Base-by-base conservation (phyloP, 2,797 vertebrate species). In the Coregonus ussuriensis region DNA sequence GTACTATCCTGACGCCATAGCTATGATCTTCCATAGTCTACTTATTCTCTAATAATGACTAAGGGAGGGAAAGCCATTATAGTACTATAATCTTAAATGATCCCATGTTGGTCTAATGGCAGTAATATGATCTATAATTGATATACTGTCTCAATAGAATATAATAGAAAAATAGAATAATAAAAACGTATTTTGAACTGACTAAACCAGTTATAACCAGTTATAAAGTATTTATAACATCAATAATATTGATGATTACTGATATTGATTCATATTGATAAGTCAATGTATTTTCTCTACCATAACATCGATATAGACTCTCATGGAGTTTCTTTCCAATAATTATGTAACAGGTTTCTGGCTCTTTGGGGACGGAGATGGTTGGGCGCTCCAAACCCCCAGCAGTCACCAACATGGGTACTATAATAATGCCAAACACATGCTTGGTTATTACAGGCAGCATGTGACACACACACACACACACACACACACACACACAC, bases 391-490 rank as follows among this genome's bases (percentile, higher is more conserved):
- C 82, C 81, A 79, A 72, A 71, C 67, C 74, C 74, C 66, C 62
- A 78, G 9, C 82, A 84, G 63, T 74, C 74, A 77, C 77, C 82
- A 85, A 85, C 81, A 84, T 84, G 88, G 56, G 16, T 82, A 79
- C 79, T 84, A 80, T 85, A 84, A 85, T 85, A 84, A 84, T 16
- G 86, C 87, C 87, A 91, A 86, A 86, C 83, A 89, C 84, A 86
- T 82, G 78, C 81, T 78, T 15, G 75, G 83, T 79, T 79, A 72
- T 54, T 70, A 82, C 83, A 82, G 81, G 72, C 82, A 82, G 81
- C 81, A 82, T 76, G 86, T 80, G 67, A 83, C 74, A 76, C 59
- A 63, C 51, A 66, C 59, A 74, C 74, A 86, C 81, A 75, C 83
- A 54, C 68, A 59, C 69, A 79, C 69, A 67, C 62, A 68, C 77